Base-by-base conservation (phyloP, 1,140 invertebrate genomes). In the Sitophilus oryzae region DNA sequence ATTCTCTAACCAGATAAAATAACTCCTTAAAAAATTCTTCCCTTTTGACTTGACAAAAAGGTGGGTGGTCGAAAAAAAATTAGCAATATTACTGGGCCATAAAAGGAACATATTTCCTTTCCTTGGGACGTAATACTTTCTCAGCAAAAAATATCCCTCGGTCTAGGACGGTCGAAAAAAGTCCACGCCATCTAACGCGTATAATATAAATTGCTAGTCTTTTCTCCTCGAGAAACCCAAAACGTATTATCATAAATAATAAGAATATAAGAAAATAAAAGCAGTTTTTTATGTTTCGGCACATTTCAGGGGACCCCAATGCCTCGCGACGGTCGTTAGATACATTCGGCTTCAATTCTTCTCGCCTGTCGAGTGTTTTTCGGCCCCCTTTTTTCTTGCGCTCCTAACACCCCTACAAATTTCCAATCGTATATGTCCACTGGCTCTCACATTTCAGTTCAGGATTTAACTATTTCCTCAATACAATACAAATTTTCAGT, bases 261-360 rank as follows among this genome's bases (percentile, higher is more conserved):
- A 57, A 57, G 55, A 57, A 57, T 51, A 57, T 57, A 57, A 52
- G 48, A 57, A 57, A 57, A 57, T 57, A 57, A 57, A 57, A 57
- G 55, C 55, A 57, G 48, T 57, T 57, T 57, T 57, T 57, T 57
- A 57, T 57, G 55, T 57, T 57, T 57, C 55, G 55, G 55, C 55
- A 57, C 55, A 41, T 57, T 57, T 51, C 19, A 46, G 48, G 47
- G 55, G 47, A 58, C 50, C 56, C 51, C 37, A 58, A 49, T 54
- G 47, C 55, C 47, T 51, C 45, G 55, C 49, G 55, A 45, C 48
- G 43, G 58, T 60, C 59, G 59, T 60, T 60, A 60, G 54, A 57
- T 51, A 60, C 59, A 60, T 60, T 60, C 59, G 59, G 53, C 59
- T 43, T 56, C 59, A 56, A 60, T 60, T 60, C 44, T 56, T 60